phyloP scores from a whole-genome alignment of 2,797 vertebrate genomes.

The Tadarida brasiliensis region DNA sequence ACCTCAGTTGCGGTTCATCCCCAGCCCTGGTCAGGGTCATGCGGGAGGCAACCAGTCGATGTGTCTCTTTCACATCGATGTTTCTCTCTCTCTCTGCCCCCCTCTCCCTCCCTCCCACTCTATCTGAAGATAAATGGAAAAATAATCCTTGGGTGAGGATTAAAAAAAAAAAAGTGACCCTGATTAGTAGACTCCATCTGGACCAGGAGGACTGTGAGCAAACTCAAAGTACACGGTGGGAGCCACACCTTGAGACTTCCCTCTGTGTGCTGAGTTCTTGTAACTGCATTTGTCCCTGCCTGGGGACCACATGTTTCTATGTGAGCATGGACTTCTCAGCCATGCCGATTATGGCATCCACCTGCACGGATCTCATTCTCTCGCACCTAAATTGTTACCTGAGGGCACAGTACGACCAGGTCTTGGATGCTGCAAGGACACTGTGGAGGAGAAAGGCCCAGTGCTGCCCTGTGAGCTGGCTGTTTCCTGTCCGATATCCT shows the following conservation, averaged over 20 bases:
- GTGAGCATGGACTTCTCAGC: neutral
- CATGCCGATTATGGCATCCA: neutral
- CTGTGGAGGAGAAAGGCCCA: fast-evolving
- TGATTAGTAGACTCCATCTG: fast-evolving
- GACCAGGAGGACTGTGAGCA: neutral
- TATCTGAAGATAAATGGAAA: no score
- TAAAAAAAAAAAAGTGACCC: neutral
- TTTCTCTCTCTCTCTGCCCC: no score
- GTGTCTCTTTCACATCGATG: no score
- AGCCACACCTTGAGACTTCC: neutral
- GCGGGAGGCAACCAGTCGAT: no score
- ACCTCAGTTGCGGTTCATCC: no score
- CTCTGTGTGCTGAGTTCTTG: fast-evolving
- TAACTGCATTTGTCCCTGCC: fast-evolving
- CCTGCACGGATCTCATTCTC: neutral
- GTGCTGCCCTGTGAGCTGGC: neutral
- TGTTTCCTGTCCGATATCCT: fast-evolving
- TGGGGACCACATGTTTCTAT: fast-evolving
- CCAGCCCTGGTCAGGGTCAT: no score
- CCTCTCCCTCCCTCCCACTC: no score
- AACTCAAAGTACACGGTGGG: fast-evolving
- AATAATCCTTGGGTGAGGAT: no score
- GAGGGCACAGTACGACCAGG: neutral
- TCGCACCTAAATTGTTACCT: fast-evolving
- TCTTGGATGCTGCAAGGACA: neutral